phyloP scores from a whole-genome alignment of 2,888 invertebrate species.

The Perizoma affinitatum region DNA sequence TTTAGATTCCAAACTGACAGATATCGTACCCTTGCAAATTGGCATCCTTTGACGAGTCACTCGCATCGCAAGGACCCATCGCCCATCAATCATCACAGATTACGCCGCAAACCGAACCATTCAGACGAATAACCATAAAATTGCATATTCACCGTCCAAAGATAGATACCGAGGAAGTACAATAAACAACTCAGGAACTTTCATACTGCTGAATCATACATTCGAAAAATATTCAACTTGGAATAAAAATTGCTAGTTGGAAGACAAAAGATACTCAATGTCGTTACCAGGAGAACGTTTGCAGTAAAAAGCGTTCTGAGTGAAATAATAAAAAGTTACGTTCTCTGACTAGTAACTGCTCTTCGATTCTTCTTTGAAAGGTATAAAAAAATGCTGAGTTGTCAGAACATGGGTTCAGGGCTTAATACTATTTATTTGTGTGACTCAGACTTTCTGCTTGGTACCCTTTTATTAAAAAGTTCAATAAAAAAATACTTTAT shows the following conservation, averaged over 20 bases:
- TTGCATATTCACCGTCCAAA: constrained; percentile 67
- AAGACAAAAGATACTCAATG: constrained; percentile 58
- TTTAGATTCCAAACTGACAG: constrained; percentile 32
- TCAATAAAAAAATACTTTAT: too few relatives aligned
- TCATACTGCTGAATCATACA: constrained; percentile 63
- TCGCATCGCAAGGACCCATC: constrained; percentile 60
- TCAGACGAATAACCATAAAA: constrained; percentile 67
- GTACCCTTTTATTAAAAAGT: constrained; percentile 7
- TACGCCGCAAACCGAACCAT: constrained; percentile 67
- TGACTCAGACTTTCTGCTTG: constrained; percentile 19
- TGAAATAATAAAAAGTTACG: constrained; percentile 52
- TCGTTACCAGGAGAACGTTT: constrained; percentile 49
- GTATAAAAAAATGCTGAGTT: constrained; percentile 63
- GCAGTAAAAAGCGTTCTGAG: constrained; percentile 49
- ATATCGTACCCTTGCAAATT: constrained; percentile 50
- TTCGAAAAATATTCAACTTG: constrained; percentile 49
- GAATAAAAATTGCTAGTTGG: constrained; percentile 55
- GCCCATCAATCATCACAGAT: constrained; percentile 68
- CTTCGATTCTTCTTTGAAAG: constrained; percentile 57
- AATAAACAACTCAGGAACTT: constrained; percentile 63
- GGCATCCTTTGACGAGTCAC: constrained; percentile 58
- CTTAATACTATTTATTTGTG: constrained; percentile 53
- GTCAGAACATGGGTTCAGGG: constrained; percentile 54
- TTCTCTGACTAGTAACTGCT: constrained; percentile 51
- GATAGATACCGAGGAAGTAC: constrained; percentile 50